phyloP scores from a whole-genome alignment of 2,113 vertebrate genomes.

The Otis tarda region DNA sequence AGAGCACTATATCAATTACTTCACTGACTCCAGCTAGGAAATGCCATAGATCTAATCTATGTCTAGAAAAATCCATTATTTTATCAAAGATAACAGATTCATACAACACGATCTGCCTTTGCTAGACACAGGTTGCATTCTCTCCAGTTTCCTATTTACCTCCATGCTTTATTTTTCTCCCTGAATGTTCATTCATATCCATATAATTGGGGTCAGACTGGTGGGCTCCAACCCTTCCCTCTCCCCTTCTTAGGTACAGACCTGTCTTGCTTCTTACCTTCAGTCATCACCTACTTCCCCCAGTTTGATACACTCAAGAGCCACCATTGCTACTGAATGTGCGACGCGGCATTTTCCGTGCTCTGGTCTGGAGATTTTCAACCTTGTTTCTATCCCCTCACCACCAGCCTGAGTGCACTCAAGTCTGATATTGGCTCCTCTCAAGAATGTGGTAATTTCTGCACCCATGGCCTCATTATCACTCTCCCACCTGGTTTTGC shows the following conservation, averaged over 20 bases:
- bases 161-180: not conserved
- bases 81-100: not conserved
- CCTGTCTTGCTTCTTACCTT: not conserved
- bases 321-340: not conserved
- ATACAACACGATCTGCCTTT: not conserved
- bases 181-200: not conserved
- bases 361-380: not conserved
- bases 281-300: not conserved
- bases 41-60: not conserved
- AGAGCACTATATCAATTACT: not conserved
- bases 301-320: not conserved
- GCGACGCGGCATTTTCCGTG: not conserved
- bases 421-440: constrained; percentile 45
- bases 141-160: not conserved
- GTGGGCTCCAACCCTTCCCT: not conserved
- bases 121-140: not conserved
- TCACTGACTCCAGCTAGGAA: not conserved
- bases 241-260: not conserved
- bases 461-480: not conserved
- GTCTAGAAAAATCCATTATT: constrained; percentile 13
- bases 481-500: not conserved
- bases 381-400: not conserved
- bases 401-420: not conserved
- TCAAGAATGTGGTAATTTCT: constrained; percentile 23
- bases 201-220: not conserved